Conservation (phyloP, 2,888 invertebrate species). For the Yponomeuta plumbellus region DNA sequence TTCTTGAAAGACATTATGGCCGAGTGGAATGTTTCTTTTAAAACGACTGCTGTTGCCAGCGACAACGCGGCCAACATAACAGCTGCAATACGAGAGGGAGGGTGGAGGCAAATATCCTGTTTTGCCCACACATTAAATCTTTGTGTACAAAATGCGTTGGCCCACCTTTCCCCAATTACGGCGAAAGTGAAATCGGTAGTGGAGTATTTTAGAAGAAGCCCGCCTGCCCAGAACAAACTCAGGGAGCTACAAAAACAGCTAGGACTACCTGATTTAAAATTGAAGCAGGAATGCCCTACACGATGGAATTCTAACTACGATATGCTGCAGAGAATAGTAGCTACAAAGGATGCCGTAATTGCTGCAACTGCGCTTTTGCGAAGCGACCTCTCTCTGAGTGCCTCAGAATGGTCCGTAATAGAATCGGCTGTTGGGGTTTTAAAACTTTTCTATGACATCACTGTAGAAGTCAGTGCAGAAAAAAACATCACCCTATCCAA, state of each 20-base stretch:
- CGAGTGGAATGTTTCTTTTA: neutral
- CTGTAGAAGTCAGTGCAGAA: constrained; percentile 8
- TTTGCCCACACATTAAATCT: no score
- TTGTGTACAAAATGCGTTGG: no score
- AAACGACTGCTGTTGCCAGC: neutral
- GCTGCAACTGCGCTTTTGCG: constrained; percentile 25
- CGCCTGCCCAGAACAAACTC: no score
- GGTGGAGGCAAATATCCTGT: constrained; percentile 1
- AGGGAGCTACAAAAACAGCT: no score
- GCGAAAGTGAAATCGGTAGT: no score
- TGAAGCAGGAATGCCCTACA: no score
- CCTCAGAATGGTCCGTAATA: constrained; percentile 14
- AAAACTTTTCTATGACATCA: neutral
- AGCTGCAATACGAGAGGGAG: constrained; percentile 8
- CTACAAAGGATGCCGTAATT: constrained; percentile 26
- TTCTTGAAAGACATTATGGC: neutral
- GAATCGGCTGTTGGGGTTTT: constrained; percentile 7
- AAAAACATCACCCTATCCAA: constrained; percentile 9
- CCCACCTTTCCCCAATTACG: no score
- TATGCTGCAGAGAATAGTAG: constrained; percentile 23
- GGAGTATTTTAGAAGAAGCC: no score
- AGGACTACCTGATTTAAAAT: no score
- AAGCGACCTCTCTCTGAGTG: neutral
- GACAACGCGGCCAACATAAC: constrained; percentile 12
- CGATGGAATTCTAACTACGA: constrained; percentile 31